Conservation (phyloP, 2,797 vertebrate genomes). For the Okamejei kenojei region DNA sequence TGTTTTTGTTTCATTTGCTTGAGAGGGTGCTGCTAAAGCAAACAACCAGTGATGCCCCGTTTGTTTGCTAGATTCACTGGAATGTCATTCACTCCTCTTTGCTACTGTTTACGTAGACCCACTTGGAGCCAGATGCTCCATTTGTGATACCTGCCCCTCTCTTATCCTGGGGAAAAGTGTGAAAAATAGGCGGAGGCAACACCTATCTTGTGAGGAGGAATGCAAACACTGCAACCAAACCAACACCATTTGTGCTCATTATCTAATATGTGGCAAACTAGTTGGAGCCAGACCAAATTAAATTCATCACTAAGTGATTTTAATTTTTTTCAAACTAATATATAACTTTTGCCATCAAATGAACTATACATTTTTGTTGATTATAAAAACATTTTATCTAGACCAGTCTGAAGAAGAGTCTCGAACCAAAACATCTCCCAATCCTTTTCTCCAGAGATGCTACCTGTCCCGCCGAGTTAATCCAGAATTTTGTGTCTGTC, state of each 20-base stretch:
- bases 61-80: conserved; percentile 49
- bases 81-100: conserved; percentile 45
- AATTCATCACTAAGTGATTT: not conserved
- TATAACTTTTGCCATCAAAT: not conserved
- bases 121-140: conserved; percentile 53
- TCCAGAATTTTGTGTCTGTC: too few relatives aligned
- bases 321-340: not conserved
- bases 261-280: not conserved
- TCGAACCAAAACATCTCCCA: too few relatives aligned
- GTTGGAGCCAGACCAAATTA: not conserved
- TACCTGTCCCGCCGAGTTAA: too few relatives aligned
- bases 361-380: not conserved
- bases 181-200: conserved; percentile 43
- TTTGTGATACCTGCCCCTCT: conserved; percentile 35
- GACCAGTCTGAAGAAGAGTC: too few relatives aligned
- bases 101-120: conserved; percentile 44
- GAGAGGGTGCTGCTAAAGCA: conserved; percentile 46
- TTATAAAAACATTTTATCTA: not conserved
- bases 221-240: conserved; percentile 51
- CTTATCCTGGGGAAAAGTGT: conserved; percentile 39
- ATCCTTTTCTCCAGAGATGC: too few relatives aligned
- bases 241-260: conserved; percentile 53
- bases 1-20: conserved; percentile 65
- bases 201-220: conserved; percentile 40
- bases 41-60: conserved; percentile 54